Evolutionary conservation across 2,797 vertebrate species (phyloP).

Genomic region (Periparus ater): DNA sequence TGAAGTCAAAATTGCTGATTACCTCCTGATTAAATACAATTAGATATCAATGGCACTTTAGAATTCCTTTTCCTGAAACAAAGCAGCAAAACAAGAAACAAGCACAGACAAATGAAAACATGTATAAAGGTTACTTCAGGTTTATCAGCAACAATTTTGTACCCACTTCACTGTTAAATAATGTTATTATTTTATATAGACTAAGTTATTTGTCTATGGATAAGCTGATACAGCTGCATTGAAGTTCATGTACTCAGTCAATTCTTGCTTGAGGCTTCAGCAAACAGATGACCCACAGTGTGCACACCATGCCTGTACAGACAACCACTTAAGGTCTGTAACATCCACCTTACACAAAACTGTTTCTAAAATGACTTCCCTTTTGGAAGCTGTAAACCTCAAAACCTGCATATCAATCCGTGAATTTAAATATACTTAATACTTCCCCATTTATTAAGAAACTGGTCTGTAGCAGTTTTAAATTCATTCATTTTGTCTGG

Average conservation of each 20-base stretch:
- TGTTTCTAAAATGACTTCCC: background rate
- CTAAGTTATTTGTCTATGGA: background rate
- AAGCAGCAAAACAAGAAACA: background rate
- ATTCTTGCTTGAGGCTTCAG: background rate
- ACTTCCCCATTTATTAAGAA: background rate
- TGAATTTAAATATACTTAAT: background rate
- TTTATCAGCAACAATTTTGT: background rate
- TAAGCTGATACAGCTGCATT: background rate
- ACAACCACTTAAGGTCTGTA: background rate
- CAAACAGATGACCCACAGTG: background rate
- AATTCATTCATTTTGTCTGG: background rate
- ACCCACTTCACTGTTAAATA: background rate
- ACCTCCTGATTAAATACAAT: background rate
- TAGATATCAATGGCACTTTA: background rate
- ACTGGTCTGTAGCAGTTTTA: background rate
- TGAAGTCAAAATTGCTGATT: background rate
- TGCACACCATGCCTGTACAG: background rate
- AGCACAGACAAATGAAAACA: background rate
- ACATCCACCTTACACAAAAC: background rate
- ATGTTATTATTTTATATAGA: background rate
- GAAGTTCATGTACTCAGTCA: background rate
- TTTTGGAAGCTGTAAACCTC: background rate
- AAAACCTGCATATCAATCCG: rapidly evolving
- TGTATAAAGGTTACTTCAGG: background rate
- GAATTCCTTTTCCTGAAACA: background rate